A percentile compares a stretch with the other conserved stretches of the same genome.
Evolutionary conservation across 2,797 vertebrate genomes (phyloP).

Genomic region (Varecia variegata): DNA sequence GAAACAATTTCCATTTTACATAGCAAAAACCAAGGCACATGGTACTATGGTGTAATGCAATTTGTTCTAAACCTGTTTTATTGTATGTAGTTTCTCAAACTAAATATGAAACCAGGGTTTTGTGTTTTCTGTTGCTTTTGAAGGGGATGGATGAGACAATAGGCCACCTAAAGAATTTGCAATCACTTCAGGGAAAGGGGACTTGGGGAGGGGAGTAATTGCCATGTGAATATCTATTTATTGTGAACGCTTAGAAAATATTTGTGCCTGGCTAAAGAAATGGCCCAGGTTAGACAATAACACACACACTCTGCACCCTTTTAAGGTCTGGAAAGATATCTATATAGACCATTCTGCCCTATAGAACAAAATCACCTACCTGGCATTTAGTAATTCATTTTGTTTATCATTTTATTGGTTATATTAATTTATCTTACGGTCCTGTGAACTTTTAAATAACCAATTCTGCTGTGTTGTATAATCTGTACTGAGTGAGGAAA

Average conservation of each 20-base stretch:
- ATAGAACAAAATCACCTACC: too few relatives aligned
- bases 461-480: neutral
- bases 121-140: neutral
- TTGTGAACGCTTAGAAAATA: neutral
- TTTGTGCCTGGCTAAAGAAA: neutral
- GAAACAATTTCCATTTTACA: neutral
- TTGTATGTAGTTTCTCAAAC: neutral
- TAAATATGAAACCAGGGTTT: neutral
- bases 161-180: too few relatives aligned
- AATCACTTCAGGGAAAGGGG: neutral
- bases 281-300: neutral
- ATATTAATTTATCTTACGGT: neutral
- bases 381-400: neutral
- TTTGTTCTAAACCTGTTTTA: neutral
- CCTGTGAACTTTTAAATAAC: neutral
- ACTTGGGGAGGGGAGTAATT: rapidly evolving
- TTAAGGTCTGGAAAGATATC: neutral
- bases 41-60: neutral
- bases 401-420: neutral
- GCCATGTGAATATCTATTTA: neutral
- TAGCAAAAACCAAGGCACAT: neutral
- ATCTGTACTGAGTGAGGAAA: neutral
- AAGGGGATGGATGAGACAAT: neutral
- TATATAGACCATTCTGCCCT: neutral
- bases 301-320: rapidly evolving